Evolutionary conservation across 2,888 invertebrate genomes (phyloP), one percentile per base, ranked within the genome.

Genomic region (Melangyna quadrimaculata): DNA sequence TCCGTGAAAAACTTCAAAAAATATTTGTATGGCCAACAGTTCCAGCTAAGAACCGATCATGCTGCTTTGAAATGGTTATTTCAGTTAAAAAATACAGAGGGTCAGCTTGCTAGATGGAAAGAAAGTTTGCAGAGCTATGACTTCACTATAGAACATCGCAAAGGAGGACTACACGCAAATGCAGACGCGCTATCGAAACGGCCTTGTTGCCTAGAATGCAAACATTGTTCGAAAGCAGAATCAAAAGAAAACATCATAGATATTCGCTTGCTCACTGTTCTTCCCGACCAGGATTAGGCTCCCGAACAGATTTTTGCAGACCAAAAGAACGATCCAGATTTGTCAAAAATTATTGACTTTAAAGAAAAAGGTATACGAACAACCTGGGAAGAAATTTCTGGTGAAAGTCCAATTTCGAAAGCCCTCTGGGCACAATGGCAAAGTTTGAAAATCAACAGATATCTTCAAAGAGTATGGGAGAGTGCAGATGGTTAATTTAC

Each of bases 121-220:
- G 40, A 61, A n/a, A 61, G 24, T 3, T 61, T 61, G 24, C 40
- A 61, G n/a, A 61, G 43, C n/a, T 45, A 65, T 32, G 17, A 65
- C 29, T 65, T 65, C 19, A 29, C 4, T 5, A 10, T 65, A 9
- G 19, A 65, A 17, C 29, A 65, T 17, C 45, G 63, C 17, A 65
- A 45, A 29, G 29, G 45, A 9, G 19, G 9, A 12, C 61, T 4
- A n/a, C 61, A 61, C 9, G 40, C 24, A 14, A 61, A 61, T 9
- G 24, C 27, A 8, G 24, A 43, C 17, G 61, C 27, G 27, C 61
- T 61, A 10, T 43, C n/a, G 1, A 17, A 17, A 43, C n/a, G 43
- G 9, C 43, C 43, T 17, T 17, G 43, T 43, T 17, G 7, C 8
- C 8, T 43, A 43, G 43, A 43, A 43, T 43, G n/a, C 43, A 43